Conservation (phyloP, 2,797 vertebrate genomes). For the Rhabdomys pumilio region DNA sequence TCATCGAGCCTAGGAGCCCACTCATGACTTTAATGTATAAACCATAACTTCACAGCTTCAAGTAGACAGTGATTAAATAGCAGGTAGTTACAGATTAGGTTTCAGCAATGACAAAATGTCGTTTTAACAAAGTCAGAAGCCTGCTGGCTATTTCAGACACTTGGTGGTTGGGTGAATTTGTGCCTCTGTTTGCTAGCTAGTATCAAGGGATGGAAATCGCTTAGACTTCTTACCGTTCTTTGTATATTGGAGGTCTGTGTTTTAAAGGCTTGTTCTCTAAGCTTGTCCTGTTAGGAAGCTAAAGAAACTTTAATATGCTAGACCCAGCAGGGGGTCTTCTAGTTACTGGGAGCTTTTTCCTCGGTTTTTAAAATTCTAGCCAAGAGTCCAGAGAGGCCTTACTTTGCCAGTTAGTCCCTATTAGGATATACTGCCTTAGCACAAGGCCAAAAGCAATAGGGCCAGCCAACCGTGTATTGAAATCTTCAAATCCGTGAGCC, state of each 20-base stretch:
- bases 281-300: background rate
- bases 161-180: background rate
- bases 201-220: background rate
- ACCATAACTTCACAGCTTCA: background rate
- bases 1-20: background rate
- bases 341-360: background rate
- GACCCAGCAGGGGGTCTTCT: background rate
- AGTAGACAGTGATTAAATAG: constrained; percentile 9
- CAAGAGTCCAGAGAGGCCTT: background rate
- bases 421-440: background rate
- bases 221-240: background rate
- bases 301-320: background rate
- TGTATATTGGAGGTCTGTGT: background rate
- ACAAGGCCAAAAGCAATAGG: background rate
- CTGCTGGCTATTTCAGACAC: background rate
- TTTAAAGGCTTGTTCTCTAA: background rate
- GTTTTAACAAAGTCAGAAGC: constrained; percentile 9
- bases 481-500: background rate
- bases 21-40: constrained; percentile 37
- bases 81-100: background rate
- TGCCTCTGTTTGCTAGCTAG: background rate
- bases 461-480: background rate
- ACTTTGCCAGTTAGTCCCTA: background rate
- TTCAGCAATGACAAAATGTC: background rate
- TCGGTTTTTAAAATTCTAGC: background rate